phyloP scores from a whole-genome alignment of 1,140 invertebrate genomes.

The Lordiphosa stackelbergi region DNA sequence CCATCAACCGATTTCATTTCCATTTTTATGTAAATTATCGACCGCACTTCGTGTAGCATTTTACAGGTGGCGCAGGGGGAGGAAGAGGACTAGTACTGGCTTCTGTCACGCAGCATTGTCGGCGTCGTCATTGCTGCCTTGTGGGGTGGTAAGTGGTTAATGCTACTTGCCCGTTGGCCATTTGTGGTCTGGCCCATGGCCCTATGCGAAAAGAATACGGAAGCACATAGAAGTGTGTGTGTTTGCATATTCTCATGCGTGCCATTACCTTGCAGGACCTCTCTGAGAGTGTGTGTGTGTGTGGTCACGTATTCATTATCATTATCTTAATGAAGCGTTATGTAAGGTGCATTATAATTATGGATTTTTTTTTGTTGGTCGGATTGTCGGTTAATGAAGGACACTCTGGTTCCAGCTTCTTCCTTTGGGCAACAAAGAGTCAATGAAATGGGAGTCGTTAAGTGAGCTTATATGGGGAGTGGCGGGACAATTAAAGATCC shows the following conservation, averaged over 20 bases:
- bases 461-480: constrained; percentile 28
- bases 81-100: neutral
- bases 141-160: constrained; percentile 67
- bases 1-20: constrained; percentile 22
- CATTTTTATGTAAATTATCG: constrained; percentile 69
- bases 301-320: constrained; percentile 72
- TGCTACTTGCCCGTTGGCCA: constrained; percentile 66
- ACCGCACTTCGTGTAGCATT: constrained; percentile 45
- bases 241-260: constrained; percentile 56
- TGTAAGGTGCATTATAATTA: constrained; percentile 75
- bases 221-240: constrained; percentile 5
- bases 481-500: constrained; percentile 7
- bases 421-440: constrained; percentile 33
- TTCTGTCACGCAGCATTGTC: constrained; percentile 20
- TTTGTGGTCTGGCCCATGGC: constrained; percentile 35
- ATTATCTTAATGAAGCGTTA: constrained; percentile 74
- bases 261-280: constrained; percentile 56
- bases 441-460: constrained; percentile 70
- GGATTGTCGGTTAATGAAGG: constrained; percentile 50
- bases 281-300: constrained; percentile 11
- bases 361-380: constrained; percentile 54
- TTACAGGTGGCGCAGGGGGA: neutral
- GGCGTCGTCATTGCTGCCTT: neutral
- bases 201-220: constrained; percentile 26
- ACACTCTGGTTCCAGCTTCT: constrained; percentile 23